These are phyloP conservation scores for Rhagonycha lutea DNA, from an alignment of 2,888 invertebrate genomes.

Conservation along the genomic window DNA sequence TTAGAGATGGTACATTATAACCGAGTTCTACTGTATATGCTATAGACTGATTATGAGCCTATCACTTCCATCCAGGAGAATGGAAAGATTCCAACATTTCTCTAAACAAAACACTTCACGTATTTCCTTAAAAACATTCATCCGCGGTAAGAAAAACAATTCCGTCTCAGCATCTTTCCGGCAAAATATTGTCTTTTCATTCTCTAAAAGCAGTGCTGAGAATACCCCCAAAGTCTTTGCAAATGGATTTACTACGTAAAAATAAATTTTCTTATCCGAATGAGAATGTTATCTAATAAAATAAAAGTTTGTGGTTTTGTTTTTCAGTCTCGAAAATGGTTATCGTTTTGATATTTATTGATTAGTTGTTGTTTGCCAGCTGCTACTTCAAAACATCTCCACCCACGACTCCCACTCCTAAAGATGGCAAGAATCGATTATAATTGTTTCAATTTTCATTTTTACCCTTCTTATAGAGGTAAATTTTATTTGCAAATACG, in stretches of 20 bases:
- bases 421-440: conserved; percentile 1
- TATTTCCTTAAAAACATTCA: not conserved
- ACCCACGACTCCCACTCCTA: conserved; percentile 1
- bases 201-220: not conserved
- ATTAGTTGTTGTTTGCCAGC: conserved; percentile 3
- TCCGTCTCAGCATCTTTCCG: not conserved
- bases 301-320: not conserved
- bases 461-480: not conserved
- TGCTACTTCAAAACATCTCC: conserved; percentile 2
- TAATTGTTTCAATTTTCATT: conserved; percentile 1
- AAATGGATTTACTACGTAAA: not conserved
- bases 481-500: not conserved
- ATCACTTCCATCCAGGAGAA: not conserved
- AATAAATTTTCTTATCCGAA: not conserved
- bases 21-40: too few relatives aligned
- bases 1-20: too few relatives aligned
- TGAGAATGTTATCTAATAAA: not conserved
- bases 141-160: not conserved
- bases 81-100: not conserved
- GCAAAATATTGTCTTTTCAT: not conserved
- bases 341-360: conserved; percentile 5
- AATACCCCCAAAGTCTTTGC: not conserved
- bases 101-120: not conserved
- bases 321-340: not conserved
- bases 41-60: too few relatives aligned